These are phyloP conservation scores for Nothobranchius furzeri DNA, from an alignment of 2,113 vertebrate species.

Conservation along the genomic window DNA sequence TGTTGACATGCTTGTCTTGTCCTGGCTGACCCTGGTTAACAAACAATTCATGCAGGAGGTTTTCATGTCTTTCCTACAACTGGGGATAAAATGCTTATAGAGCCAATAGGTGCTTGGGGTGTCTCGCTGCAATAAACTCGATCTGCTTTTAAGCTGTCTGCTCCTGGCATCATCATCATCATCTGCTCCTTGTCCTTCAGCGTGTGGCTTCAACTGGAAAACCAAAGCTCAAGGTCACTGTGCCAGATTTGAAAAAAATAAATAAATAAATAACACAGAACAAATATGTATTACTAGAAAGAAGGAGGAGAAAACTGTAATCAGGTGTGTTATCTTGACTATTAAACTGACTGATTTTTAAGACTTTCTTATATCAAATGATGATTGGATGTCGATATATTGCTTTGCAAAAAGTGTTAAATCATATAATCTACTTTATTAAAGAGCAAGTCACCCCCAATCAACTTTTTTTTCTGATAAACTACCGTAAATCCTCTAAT, in stretches of 20 bases:
- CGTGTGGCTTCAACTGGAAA: conserved; percentile 48
- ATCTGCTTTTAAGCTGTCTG: conserved; percentile 63
- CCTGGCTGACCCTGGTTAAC: conserved; percentile 67
- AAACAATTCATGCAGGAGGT: conserved; percentile 71
- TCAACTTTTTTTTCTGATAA: too few relatives aligned
- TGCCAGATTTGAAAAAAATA: conserved; percentile 49
- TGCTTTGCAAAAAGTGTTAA: conserved; percentile 36
- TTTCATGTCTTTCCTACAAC: conserved; percentile 52
- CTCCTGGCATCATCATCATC: conserved; percentile 56
- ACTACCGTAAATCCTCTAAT: too few relatives aligned
- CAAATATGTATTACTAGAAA: conserved; percentile 41
- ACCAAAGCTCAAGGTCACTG: conserved; percentile 69
- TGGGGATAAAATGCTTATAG: conserved; percentile 55
- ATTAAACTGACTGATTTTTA: conserved; percentile 20
- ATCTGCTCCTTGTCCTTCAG: conserved; percentile 41
- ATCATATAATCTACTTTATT: conserved; percentile 49
- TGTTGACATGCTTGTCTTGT: conserved; percentile 72
- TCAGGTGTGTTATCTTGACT: conserved; percentile 25
- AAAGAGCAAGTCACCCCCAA: background rate
- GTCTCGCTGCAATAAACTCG: conserved; percentile 60
- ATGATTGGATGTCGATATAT: conserved; percentile 32
- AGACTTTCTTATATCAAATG: conserved; percentile 25
- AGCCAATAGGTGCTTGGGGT: conserved; percentile 47
- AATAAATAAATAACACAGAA: conserved; percentile 58
- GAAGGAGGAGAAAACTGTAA: conserved; percentile 10